Conservation (phyloP, 2,113 vertebrate species). For the Isurus oxyrinchus region DNA sequence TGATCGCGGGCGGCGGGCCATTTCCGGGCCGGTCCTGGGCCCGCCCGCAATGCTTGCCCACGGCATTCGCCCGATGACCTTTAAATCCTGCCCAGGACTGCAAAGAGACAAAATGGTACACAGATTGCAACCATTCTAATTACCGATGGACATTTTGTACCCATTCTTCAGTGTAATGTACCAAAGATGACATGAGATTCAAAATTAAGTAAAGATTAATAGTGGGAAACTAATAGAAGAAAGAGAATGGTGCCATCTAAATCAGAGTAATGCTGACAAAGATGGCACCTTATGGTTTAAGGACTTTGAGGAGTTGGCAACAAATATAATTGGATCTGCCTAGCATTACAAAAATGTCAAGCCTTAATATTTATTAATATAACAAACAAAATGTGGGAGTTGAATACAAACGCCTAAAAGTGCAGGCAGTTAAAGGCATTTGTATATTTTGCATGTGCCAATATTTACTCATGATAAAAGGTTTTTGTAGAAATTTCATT, state of each 20-base stretch:
- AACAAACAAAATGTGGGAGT: slow-evolving; percentile 6
- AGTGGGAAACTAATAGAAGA: slow-evolving; percentile 13
- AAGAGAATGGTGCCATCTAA: slow-evolving; percentile 37
- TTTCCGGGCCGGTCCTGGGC: no score
- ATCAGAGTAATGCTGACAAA: neutral
- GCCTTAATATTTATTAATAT: neutral
- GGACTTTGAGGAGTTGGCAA: neutral
- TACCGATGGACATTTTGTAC: neutral
- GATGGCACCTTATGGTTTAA: neutral
- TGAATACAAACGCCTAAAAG: neutral
- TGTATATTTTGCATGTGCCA: neutral
- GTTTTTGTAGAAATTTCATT: neutral
- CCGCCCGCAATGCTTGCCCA: no score
- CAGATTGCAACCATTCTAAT: neutral
- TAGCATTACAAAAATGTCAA: slow-evolving; percentile 5
- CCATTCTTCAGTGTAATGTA: neutral
- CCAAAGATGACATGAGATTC: neutral
- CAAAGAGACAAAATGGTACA: neutral
- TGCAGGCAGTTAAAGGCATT: neutral
- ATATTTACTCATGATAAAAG: neutral
- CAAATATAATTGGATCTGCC: neutral
- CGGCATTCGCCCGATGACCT: no score
- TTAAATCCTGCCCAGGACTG: no score
- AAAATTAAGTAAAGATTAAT: neutral
- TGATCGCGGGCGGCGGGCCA: no score